Evolutionary conservation across 2,888 invertebrate species (phyloP), one percentile per base, ranked within the genome.

Genomic region (Melanargia galathea): DNA sequence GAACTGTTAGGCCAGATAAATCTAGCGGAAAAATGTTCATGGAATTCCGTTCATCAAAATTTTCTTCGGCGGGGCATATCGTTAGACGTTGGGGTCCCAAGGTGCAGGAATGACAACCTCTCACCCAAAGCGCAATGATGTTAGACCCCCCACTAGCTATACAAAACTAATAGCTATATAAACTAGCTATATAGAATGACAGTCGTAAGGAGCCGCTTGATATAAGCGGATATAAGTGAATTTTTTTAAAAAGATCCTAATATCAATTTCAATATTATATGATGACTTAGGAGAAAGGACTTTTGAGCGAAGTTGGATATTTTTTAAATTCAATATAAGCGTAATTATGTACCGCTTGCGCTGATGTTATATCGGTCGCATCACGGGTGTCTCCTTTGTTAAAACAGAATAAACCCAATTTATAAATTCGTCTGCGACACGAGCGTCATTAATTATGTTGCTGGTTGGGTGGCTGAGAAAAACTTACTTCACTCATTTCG

Each of bases 391-490:
- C 79, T 74, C 72, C 83, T 86, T 86, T 85, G 84, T 86, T 88
- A 83, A 87, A 84, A 84, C 80, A 78, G 80, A 88, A 86, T 87
- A 81, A 86, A 86, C 83, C 84, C 87, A 89, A 89, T 90, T 90
- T 90, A 89, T 89, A 90, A 90, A 90, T 90, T 87, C 89, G 89
- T 90, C 87, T 83, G 82, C 84, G 79, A 88, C 89, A 87, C 88
- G 87, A 86, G 81, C 82, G 79, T 84, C 91, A 91, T 91, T 91
- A 91, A 91, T 91, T 91, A 91, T 91, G 91, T 91, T 91, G 91
- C 91, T 89, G 90, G 86, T 86, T 91, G 90, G 90, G 91, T 91
- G 91, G 91, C 89, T 91, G 86, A 87, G 90, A 90, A 90, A 90
- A 90, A 86, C 87, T 88, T 87, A 88, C 90, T 90, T 86, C 87